Evolutionary conservation across 2,113 vertebrate genomes (phyloP).

Genomic region (Progne subis): DNA sequence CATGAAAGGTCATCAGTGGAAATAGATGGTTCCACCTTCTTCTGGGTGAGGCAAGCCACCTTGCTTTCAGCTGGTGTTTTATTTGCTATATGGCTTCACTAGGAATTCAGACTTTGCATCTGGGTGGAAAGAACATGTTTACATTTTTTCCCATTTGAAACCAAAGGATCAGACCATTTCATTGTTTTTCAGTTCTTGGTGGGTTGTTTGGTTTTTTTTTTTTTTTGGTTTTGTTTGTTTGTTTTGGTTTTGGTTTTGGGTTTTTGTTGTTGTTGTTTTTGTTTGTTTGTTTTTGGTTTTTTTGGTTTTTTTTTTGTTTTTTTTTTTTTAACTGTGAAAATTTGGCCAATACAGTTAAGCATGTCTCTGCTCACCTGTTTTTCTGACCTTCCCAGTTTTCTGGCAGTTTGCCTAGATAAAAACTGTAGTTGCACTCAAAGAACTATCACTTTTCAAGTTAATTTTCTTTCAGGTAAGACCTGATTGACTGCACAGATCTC

Average conservation of each 20-base stretch:
- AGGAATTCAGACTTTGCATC: not conserved
- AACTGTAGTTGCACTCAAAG: not conserved
- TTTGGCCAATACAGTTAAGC: not conserved
- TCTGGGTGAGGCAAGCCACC: not conserved
- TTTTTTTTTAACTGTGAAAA: not conserved
- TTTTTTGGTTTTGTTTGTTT: too few species aligned
- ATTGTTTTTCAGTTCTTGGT: not conserved
- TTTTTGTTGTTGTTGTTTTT: too few species aligned
- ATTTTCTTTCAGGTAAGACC: not conserved
- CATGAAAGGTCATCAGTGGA: not conserved
- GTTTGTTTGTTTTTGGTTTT: too few species aligned
- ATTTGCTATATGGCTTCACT: not conserved
- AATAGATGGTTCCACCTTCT: not conserved
- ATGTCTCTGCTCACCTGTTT: not conserved
- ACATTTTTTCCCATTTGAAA: not conserved
- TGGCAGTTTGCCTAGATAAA: not conserved
- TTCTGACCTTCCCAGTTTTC: not conserved
- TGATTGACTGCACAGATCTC: not conserved
- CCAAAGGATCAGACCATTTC: rapidly evolving
- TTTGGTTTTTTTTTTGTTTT: too few species aligned
- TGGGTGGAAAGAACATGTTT: not conserved
- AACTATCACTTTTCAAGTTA: not conserved
- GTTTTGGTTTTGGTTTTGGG: too few species aligned
- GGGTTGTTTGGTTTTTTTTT: too few species aligned
- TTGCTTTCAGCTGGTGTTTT: not conserved